Base-by-base conservation (phyloP, 2,888 invertebrate species). In the Hirtodrosophila cameraria region DNA sequence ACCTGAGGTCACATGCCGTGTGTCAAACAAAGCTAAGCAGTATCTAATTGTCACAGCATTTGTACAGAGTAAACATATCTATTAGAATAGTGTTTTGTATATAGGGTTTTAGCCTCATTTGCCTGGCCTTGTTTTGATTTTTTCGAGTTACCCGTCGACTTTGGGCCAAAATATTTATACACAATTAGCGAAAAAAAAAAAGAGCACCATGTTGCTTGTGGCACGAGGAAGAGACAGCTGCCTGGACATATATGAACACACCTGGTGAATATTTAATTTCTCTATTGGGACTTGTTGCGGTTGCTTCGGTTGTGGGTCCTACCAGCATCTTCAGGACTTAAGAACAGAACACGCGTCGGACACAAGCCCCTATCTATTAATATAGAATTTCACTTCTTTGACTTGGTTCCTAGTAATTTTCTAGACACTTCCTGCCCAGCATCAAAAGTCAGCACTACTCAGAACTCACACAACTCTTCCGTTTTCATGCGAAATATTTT, bases 131-230 rank as follows among this genome's bases (percentile, higher is more conserved):
- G 36, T 75, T 42, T 1, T 42, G 59, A 50, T 50, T 36, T 20
- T 27, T 42, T 1, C 38, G 59, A 50, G 46, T 36, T 20, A 20
- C 38, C 43, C 35, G 8, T 23, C 62, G 31, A 33, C 23, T 41
- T 39, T 61, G 65, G 45, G 4, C 69, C 78, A 84, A 65, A 81
- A 80, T 85, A 85, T 86, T 81, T 86, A 86, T 60, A 83, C 76
- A 81, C 80, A 85, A 81, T 86, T 81, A 81, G 86, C 86, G 76
- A 23, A 85, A 68, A 64, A 62, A 18, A 18, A 18, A 1, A n/a
- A n/a, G n/a, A n/a, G n/a, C n/a, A n/a, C n/a, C n/a, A 18, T 18
- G 18, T 18, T 18, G 18, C n/a, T n/a, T 23, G 3, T 82, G 83
- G 75, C 80, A 86, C 83, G 86, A 86, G 86, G 16, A 25, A 9